A percentile compares a stretch with the other conserved stretches of the same genome.
Conservation (phyloP, 1,140 invertebrate genomes). For the Ceratoteleas bidentatus region DNA sequence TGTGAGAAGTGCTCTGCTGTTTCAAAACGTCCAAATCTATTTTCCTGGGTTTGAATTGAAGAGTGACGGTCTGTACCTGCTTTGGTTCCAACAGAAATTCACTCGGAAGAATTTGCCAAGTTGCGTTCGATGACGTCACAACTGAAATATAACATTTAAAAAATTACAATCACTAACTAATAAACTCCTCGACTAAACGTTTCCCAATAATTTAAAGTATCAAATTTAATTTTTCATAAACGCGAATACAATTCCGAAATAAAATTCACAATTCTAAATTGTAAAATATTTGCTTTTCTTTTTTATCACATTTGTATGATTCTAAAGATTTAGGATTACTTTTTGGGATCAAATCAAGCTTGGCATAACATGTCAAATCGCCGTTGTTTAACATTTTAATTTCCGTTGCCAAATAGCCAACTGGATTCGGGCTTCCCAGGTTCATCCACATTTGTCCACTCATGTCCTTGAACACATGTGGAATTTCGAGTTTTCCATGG, state of each 20-base stretch:
- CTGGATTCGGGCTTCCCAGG: slow-evolving; percentile 76
- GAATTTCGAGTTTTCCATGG: slow-evolving; percentile 76
- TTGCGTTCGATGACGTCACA: slow-evolving; percentile 66
- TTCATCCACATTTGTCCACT: slow-evolving; percentile 80
- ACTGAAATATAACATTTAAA: slow-evolving; percentile 21
- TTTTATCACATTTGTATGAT: background rate
- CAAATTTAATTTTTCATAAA: background rate
- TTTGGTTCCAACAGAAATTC: slow-evolving; percentile 73
- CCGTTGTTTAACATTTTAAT: slow-evolving; percentile 80
- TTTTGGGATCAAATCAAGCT: slow-evolving; percentile 77
- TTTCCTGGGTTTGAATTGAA: slow-evolving; percentile 74
- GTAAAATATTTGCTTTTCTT: slow-evolving; percentile 4
- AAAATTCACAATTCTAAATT: too few species aligned
- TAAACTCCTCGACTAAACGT: background rate
- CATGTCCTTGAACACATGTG: slow-evolving; percentile 78
- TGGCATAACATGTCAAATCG: slow-evolving; percentile 77
- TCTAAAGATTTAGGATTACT: slow-evolving; percentile 48
- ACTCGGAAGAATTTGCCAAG: slow-evolving; percentile 73
- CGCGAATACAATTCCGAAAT: too few species aligned
- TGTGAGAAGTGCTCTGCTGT: slow-evolving; percentile 69
- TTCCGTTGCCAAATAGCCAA: slow-evolving; percentile 70
- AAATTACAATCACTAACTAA: background rate
- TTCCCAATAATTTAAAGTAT: background rate
- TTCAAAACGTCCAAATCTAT: slow-evolving; percentile 69
- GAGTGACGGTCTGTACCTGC: slow-evolving; percentile 66